phyloP scores from a whole-genome alignment of 37 sponge, comb jelly and placozoan genomes.

The Bolinopsis microptera region DNA sequence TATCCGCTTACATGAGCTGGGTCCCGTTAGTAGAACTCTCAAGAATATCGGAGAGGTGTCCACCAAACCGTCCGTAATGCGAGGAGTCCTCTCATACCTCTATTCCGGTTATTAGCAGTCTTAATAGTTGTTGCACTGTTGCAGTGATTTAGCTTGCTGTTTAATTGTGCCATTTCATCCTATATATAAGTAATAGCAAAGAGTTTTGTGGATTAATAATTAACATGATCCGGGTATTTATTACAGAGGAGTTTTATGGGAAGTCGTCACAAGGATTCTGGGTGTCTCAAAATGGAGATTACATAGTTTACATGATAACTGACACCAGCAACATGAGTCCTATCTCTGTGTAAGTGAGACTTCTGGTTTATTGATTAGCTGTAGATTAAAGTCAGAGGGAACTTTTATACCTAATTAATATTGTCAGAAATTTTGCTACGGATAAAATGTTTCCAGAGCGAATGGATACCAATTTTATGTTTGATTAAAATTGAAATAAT shows the following conservation, averaged over 20 bases:
- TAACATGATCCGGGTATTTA: not conserved
- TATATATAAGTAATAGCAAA: no score
- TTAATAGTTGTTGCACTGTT: no score
- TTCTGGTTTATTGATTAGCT: not conserved
- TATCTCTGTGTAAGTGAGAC: not conserved
- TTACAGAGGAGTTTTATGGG: slow-evolving; percentile 36
- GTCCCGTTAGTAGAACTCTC: not conserved
- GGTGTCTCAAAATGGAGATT: not conserved
- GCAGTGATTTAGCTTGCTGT: not conserved
- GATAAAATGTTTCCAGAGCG: no score
- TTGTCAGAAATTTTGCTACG: no score
- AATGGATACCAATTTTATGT: no score
- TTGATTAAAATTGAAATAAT: no score
- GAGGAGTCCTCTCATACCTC: not conserved
- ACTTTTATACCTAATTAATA: no score
- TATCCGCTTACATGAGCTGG: not conserved
- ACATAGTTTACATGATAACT: not conserved
- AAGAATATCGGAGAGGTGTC: not conserved
- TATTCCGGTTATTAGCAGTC: not conserved
- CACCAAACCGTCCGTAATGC: not conserved
- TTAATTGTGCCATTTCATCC: no score
- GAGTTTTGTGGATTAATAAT: no score
- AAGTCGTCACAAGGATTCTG: not conserved
- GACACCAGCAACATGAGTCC: not conserved
- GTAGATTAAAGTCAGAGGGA: no score